Conservation (phyloP, 2,113 vertebrate genomes). For the Carassius carassius region DNA sequence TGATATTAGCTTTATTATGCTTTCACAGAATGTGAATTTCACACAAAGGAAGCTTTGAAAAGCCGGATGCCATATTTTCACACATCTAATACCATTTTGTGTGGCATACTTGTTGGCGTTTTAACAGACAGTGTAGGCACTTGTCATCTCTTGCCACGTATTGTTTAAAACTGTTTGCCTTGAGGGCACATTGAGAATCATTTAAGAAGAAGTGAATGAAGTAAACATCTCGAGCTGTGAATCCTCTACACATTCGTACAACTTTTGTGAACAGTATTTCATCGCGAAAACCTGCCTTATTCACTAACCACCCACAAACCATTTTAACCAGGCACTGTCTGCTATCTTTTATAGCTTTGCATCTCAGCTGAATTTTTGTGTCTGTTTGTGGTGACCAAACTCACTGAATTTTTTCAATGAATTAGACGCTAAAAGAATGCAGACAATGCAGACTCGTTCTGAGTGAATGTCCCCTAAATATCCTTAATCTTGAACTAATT, state of each 20-base stretch:
- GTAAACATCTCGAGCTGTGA: slow-evolving; percentile 35
- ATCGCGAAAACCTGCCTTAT: neutral
- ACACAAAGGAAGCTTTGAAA: slow-evolving; percentile 16
- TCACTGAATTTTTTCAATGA: neutral
- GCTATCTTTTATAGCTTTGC: neutral
- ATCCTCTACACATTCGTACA: neutral
- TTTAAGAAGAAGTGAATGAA: slow-evolving; percentile 37
- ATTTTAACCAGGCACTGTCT: neutral
- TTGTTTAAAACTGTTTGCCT: slow-evolving; percentile 40
- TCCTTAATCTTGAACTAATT: neutral
- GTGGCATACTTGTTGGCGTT: slow-evolving; percentile 23
- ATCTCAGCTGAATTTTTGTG: neutral
- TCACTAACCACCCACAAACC: slow-evolving; percentile 10
- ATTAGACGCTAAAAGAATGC: neutral
- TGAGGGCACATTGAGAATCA: slow-evolving; percentile 23
- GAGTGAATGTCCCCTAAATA: neutral
- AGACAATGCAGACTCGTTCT: neutral
- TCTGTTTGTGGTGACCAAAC: neutral
- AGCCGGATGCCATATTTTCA: slow-evolving; percentile 27
- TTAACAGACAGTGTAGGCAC: slow-evolving; percentile 26
- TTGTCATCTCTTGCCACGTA: slow-evolving; percentile 27
- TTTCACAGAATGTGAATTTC: slow-evolving; percentile 3
- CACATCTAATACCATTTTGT: slow-evolving; percentile 33
- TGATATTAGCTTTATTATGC: neutral
- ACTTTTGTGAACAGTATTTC: neutral